Conservation (phyloP, 2,888 invertebrate species). For the Hypena proboscidalis region DNA sequence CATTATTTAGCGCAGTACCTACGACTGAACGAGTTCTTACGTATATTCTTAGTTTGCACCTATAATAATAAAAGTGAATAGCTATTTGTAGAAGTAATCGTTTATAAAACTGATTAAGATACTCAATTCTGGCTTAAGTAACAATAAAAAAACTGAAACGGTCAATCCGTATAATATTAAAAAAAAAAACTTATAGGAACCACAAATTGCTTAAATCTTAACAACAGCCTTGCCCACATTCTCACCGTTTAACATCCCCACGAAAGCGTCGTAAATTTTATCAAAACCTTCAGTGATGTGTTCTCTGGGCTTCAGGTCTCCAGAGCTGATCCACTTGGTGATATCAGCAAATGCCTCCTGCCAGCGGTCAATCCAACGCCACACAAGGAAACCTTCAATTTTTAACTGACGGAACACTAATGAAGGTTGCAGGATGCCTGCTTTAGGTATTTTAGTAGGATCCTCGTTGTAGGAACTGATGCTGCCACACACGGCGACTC, state of each 20-base stretch:
- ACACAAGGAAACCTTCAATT: conserved; percentile 86
- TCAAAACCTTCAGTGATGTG: conserved; percentile 88
- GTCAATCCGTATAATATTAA: too few relatives aligned
- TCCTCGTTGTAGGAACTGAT: conserved; percentile 69
- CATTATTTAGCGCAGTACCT: too few relatives aligned
- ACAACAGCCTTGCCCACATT: conserved; percentile 57
- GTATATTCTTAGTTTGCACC: too few relatives aligned
- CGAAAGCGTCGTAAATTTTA: conserved; percentile 87
- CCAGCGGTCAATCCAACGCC: conserved; percentile 82
- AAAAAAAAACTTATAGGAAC: not conserved
- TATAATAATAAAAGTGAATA: too few relatives aligned
- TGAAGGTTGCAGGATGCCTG: conserved; percentile 79
- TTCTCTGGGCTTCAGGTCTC: conserved; percentile 87
- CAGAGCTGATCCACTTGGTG: conserved; percentile 85
- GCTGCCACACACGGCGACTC: conserved; percentile 82
- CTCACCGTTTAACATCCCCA: conserved; percentile 83
- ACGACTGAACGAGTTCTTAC: too few relatives aligned
- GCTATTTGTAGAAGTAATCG: too few relatives aligned
- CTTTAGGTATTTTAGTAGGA: conserved; percentile 51
- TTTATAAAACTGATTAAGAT: too few relatives aligned
- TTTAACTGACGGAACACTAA: conserved; percentile 85
- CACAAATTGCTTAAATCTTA: conserved; percentile 5
- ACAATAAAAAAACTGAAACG: too few relatives aligned
- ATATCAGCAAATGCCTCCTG: conserved; percentile 84
- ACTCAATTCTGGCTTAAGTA: too few relatives aligned